Base-by-base conservation (phyloP, 2,888 invertebrate genomes). In the Tetramorium bicarinatum region DNA sequence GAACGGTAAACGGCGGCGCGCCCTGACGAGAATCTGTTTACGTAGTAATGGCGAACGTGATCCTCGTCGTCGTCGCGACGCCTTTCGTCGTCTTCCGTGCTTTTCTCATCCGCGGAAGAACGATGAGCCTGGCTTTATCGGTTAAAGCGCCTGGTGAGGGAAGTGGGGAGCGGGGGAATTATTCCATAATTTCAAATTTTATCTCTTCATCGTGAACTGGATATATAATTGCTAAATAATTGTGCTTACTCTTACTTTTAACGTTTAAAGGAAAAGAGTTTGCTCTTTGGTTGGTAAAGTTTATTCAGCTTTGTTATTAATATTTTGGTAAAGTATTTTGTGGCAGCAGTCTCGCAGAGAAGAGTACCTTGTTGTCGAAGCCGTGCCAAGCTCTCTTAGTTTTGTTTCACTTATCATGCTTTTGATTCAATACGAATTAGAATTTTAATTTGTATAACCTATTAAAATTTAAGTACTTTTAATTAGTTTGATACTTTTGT, bases 1-100 rank as follows among this genome's bases (percentile, higher is more conserved):
- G 59, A 74, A 59, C 41, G 52, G 69, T 41, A 44, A 69, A 69
- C 54, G 41, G 93, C 94, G 94, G 94, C 94, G 94, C 94, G 94
- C 94, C 94, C 94, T 94, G 92, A 91, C 94, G 94, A 92, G 92
- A 47, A 67, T 92, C 93, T 93, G 93, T 80, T 80, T 80, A 94
- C 93, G 92, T 91, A 92, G 94, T 93, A 94, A 94, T 94, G 94
- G 94, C 94, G 94, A 92, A 93, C 92, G 18, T 34, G 18, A 21
- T 38, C 56, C 38, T 61, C 59, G 34, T 80, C 59, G 25, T 13
- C 59, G 56, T 71, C 77, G 34, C 47, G 72, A 49, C 11, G 29
- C 34, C 6, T 18, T 18, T n/a, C 25, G 21, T 29, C 56, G 6
- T 6, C 15, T 54, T 8, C 41, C n/a, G 2, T 41, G 8, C 59